A percentile compares a stretch with the other conserved stretches of the same genome.
These are phyloP conservation scores for Thalassoma bifasciatum DNA, from an alignment of 2,113 vertebrate species.

Conservation along the genomic window DNA sequence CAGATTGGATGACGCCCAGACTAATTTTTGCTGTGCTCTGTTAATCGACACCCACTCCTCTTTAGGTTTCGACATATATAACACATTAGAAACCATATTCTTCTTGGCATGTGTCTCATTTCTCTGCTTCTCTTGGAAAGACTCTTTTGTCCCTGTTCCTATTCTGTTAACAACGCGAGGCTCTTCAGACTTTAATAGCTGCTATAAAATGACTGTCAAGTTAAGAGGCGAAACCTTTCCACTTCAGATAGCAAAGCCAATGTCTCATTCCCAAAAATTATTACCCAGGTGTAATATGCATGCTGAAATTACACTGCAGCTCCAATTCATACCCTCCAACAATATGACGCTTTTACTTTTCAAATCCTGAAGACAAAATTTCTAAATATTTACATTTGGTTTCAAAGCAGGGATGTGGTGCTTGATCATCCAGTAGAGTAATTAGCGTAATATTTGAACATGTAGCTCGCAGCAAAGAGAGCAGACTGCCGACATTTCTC, in stretches of 20 bases:
- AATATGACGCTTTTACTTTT: not conserved
- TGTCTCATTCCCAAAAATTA: constrained; percentile 40
- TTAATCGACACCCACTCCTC: constrained; percentile 66
- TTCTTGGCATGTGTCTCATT: constrained; percentile 38
- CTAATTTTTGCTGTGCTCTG: constrained; percentile 75
- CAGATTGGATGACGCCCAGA: constrained; percentile 66
- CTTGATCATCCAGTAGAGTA: constrained; percentile 50
- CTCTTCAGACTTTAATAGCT: constrained; percentile 64
- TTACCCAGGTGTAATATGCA: constrained; percentile 13
- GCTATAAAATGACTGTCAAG: constrained; percentile 68
- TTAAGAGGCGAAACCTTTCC: constrained; percentile 47
- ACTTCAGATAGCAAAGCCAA: constrained; percentile 32
- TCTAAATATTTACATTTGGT: constrained; percentile 35
- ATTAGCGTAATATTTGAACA: constrained; percentile 48
- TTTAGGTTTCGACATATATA: constrained; percentile 57
- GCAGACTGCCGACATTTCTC: constrained; percentile 51
- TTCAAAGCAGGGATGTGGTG: constrained; percentile 12
- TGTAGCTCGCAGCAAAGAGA: constrained; percentile 43
- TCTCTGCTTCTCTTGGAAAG: not conserved
- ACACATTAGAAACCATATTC: constrained; percentile 36
- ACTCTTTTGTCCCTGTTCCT: constrained; percentile 32
- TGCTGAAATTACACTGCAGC: not conserved
- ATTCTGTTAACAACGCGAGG: constrained; percentile 66
- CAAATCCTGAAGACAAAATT: not conserved
- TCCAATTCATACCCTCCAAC: not conserved